Base-by-base conservation (phyloP, 2,888 invertebrate genomes). In the Polydrusus tereticollis region DNA sequence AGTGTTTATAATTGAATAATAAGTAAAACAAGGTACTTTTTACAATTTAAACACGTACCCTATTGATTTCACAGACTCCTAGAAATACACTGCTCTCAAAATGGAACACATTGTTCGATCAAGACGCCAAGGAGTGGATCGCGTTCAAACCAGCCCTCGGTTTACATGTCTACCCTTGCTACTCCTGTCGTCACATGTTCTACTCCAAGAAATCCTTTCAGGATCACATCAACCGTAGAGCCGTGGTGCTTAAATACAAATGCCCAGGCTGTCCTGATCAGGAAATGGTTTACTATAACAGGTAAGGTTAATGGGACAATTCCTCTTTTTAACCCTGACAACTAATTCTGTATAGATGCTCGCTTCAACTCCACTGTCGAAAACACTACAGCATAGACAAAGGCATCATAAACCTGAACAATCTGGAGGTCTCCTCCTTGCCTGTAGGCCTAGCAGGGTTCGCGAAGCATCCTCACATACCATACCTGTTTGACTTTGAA, bases 171-270 rank as follows among this genome's bases (percentile, higher is more conserved):
- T 79, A 77, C 21, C 75, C 77, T 8, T 79, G 78, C 65, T 78
- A 76, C 50, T 73, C 79, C 0, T 79, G 79, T 45, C 63, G 77
- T n/a, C 75, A 78, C 64, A 72, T 79, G 77, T 83, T 85, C 77
- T 80, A 81, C 16, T 82, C 81, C 6, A 82, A 82, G 69, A 76
- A 73, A 21, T 83, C 84, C n/a, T 82, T 85, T 68, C 78, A 82
- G 64, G 85, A 85, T 65, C 85, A 85, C 64, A 78, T 84, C 10
- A 85, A 85, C 69, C 77, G 85, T 16, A 78, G 85, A 64, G 81
- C 82, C 3, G 75, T 83, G 14, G 71, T 84, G 1, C 68, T 85
- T 16, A 80, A 78, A 63, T 85, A 82, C 75, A 80, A 81, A 64
- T 85, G 85, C 58, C 43, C 68, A 4, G 68, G 70, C 16, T 85